Base-by-base conservation (phyloP, 64 coral and sea anemone genomes). In the Porites lutea region DNA sequence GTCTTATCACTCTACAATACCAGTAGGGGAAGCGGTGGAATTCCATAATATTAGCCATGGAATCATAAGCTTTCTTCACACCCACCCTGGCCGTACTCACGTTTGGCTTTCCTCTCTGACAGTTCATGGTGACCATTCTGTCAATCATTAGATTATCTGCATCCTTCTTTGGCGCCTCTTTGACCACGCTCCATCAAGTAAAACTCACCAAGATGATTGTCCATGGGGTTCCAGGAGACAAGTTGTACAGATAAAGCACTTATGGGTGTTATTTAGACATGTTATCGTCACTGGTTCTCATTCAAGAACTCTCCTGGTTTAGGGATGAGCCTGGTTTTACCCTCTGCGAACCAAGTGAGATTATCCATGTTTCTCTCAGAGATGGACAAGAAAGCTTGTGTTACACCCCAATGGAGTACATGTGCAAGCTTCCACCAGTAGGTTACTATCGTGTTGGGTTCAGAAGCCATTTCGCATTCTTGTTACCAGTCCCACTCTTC, bases 211-310 rank as follows among this genome's bases (percentile, higher is more conserved):
- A 37, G 27, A 52, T 27, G 12, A 8, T 78, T 45, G 48, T 78
- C 75, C 5, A 52, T 58, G 18, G 78, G 57, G 10, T 23, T 37
- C 55, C 2, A 83, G 79, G 59, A 83, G 54, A 57, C 52, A 65
- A 12, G 79, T 20, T 13, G 79, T 83, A 19, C 22, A 83, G 2
- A 37, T 37, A 37, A 37, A 37, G 27, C 48, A 55, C 43, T 83
- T 61, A 61, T 59, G 60, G 3, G 60, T 55, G 12, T 4, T 83
- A 57, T 83, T 83, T 19, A 83, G 46, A 65, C 79, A 83, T 8
- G 79, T 83, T 8, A 77, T 77, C n/a, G 75, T n/a, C 44, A 4
- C 11, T 77, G 79, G 19, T 83, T 83, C 19, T 83, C 51, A 83
- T 54, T 83, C 2, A 19, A 3, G 46, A 83, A 83, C 20, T 19